phyloP scores from a whole-genome alignment of 2,113 vertebrate species.

The Mormyrus iriodes region DNA sequence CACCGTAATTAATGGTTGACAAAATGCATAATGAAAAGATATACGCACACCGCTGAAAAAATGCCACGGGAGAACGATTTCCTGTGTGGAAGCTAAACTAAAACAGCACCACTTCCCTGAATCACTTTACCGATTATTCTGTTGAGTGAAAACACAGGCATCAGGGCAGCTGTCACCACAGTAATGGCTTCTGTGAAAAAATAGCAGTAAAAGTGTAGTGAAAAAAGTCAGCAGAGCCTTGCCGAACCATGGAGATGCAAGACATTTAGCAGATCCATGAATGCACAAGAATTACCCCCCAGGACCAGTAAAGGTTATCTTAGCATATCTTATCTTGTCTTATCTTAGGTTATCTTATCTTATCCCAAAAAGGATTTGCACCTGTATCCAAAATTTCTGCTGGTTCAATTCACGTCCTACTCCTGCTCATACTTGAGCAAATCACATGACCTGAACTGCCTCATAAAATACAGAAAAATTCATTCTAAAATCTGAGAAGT shows the following conservation, averaged over 20 bases:
- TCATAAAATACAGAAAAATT: not conserved
- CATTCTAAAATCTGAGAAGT: not conserved
- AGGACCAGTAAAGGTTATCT: not conserved
- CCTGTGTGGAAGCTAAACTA: conserved; percentile 3
- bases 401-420: not conserved
- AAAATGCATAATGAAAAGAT: conserved; percentile 4
- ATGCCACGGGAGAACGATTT: not conserved
- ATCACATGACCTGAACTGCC: not conserved
- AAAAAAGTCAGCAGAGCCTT: not conserved
- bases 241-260: not conserved
- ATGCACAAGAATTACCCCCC: not conserved
- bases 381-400: not conserved
- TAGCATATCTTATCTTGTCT: not conserved
- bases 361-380: not conserved
- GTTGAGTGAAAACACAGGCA: not conserved
- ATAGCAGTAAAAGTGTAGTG: not conserved
- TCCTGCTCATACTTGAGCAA: not conserved
- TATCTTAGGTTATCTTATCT: not conserved
- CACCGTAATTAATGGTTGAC: not conserved
- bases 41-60: not conserved
- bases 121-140: not conserved
- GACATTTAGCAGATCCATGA: not conserved
- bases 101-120: not conserved
- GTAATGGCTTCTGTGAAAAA: not conserved
- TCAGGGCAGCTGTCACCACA: not conserved